These are phyloP conservation scores for Slavum lentiscoides DNA, from an alignment of 2,888 invertebrate genomes.

Conservation along the genomic window DNA sequence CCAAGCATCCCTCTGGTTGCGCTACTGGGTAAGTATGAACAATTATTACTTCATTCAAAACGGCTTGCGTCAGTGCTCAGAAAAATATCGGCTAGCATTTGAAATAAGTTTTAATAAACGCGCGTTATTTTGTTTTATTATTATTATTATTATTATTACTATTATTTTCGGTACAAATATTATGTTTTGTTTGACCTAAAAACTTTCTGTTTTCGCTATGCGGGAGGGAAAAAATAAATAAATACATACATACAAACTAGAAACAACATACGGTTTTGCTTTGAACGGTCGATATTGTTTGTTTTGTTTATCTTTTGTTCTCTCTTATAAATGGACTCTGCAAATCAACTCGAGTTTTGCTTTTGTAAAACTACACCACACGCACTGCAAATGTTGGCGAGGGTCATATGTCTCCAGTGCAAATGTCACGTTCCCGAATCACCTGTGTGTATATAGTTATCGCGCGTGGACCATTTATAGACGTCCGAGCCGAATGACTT, in stretches of 20 bases:
- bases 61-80: background rate
- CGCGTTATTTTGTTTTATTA: background rate
- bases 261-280: background rate
- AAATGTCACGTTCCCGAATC: conserved; percentile 36
- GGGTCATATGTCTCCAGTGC: conserved; percentile 35
- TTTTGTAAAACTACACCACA: conserved; percentile 7
- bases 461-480: conserved; percentile 1
- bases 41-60: too few relatives aligned
- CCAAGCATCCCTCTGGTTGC: too few relatives aligned
- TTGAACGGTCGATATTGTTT: conserved; percentile 18
- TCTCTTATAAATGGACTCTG: conserved; percentile 12
- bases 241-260: background rate
- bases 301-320: conserved; percentile 8
- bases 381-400: background rate
- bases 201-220: background rate
- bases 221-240: background rate
- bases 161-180: background rate
- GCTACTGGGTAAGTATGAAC: too few relatives aligned
- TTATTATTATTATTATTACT: background rate
- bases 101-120: background rate
- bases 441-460: conserved; percentile 25
- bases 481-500: conserved; percentile 24
- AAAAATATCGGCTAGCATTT: background rate
- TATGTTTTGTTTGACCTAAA: background rate
- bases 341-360: conserved; percentile 31